A percentile compares a stretch with the other conserved stretches of the same genome.
Conservation (phyloP, 2,888 invertebrate species). For the Macropis europaea region DNA sequence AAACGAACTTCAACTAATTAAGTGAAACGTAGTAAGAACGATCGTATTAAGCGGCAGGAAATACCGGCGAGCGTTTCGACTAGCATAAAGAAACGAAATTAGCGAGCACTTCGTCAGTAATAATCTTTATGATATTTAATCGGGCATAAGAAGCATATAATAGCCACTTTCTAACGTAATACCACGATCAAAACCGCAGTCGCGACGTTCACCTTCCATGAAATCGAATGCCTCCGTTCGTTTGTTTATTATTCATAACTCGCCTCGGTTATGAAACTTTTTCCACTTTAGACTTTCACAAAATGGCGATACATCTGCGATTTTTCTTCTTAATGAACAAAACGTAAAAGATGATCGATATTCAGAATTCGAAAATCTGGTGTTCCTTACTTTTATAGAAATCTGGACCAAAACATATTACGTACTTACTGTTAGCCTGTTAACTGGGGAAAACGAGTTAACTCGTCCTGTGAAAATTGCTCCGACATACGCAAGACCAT, state of each 20-base stretch:
- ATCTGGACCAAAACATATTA: no score
- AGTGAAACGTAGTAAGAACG: background rate
- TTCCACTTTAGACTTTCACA: conserved; percentile 4
- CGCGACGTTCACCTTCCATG: conserved; percentile 24
- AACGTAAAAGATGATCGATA: no score
- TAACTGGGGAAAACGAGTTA: no score
- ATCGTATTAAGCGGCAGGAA: background rate
- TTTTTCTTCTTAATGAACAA: background rate
- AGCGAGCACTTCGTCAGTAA: background rate
- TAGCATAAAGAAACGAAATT: background rate
- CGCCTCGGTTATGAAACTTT: conserved; percentile 3
- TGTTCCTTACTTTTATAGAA: no score
- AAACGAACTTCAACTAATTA: background rate
- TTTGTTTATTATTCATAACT: conserved; percentile 5
- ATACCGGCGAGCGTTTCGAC: background rate
- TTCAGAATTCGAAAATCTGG: no score
- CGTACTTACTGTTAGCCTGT: no score
- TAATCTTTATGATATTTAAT: conserved; percentile 29
- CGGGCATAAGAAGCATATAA: conserved; percentile 24
- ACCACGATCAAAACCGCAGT: conserved; percentile 36
- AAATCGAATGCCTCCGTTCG: conserved; percentile 6
- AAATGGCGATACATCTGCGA: background rate
- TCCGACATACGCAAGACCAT: no score
- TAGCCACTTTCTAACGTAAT: conserved; percentile 27
- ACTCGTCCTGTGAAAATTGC: no score